Evolutionary conservation across 2,797 vertebrate genomes (phyloP).

Genomic region (Salarias fasciatus): DNA sequence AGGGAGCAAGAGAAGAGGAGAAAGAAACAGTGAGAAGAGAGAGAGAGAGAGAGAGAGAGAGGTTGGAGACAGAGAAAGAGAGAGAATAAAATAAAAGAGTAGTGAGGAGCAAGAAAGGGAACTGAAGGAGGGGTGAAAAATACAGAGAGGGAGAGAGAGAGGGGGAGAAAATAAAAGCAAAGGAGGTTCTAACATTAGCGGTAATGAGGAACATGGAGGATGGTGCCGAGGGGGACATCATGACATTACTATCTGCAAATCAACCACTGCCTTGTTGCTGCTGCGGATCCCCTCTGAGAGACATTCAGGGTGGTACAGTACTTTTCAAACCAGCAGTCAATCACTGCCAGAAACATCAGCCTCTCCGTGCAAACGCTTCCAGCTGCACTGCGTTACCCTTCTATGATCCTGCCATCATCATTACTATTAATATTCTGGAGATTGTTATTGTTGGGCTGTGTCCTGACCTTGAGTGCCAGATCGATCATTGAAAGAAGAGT

Average conservation of each 20-base stretch:
- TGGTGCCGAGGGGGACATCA: conserved; percentile 74
- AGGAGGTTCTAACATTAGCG: conserved; percentile 78
- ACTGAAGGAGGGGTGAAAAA: background rate
- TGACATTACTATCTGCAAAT: conserved; percentile 80
- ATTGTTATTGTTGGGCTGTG: no score
- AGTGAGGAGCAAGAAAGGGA: conserved; percentile 50
- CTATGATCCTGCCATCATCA: background rate
- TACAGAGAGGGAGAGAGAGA: conserved; percentile 4
- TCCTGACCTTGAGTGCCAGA: no score
- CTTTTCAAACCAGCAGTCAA: conserved; percentile 48
- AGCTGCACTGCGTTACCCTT: background rate
- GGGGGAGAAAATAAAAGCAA: conserved; percentile 67
- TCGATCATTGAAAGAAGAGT: no score
- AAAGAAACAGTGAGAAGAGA: conserved; percentile 36
- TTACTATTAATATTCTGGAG: background rate
- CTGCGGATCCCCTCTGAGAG: conserved; percentile 55
- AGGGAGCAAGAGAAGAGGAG: conserved; percentile 26
- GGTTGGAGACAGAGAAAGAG: conserved; percentile 10
- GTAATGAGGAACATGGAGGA: conserved; percentile 82
- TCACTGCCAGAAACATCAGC: conserved; percentile 23
- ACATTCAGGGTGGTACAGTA: conserved; percentile 48
- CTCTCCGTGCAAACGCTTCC: conserved; percentile 10
- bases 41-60: conserved; percentile 20
- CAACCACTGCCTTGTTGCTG: conserved; percentile 63
- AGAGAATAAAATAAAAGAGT: conserved; percentile 20